Base-by-base conservation (phyloP, 1,140 invertebrate species). In the Drosophila subobscura region DNA sequence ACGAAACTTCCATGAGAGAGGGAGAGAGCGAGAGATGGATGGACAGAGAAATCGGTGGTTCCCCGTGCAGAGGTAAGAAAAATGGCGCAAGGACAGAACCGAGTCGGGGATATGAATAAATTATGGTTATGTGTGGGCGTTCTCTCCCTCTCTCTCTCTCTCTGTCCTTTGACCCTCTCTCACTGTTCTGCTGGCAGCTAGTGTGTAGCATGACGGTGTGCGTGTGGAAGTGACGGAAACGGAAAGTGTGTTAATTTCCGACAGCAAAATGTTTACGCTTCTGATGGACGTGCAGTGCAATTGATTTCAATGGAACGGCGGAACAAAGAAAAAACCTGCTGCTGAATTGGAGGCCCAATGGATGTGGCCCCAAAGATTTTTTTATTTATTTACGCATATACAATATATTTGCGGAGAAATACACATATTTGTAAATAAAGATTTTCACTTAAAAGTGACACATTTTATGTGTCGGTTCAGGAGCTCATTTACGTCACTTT, bases 171-270 rank as follows among this genome's bases (percentile, higher is more conserved):
- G 25, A 2, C 44, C 44, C 47, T 37, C 45, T 23, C 57, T 16
- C n/a, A 25, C 6, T 60, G 27, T 37, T n/a, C n/a, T n/a, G 37
- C 10, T 16, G 45, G 27, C 4, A 57, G 23, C 41, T 47, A 50
- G 58, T 52, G 37, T 41, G 27, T 60, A 8, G 10, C 10, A 37
- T 37, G 33, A 1, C 10, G 33, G 37, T 41, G 51, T 67, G 45
- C 45, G 47, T 58, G 44, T 46, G 41, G 37, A 37, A 37, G 14
- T n/a, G 44, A 60, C 80, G 80, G 80, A 85, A 85, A 80, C 80
- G 80, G 80, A 85, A 85, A 85, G 80, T 85, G 80, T 85, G 80
- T 85, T 85, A 85, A 85, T 85, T 85, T 85, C 80, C 80, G 80
- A 85, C 77, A 80, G 68, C 77, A 73, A 85, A 85, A 85, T 85